phyloP scores from a whole-genome alignment of 2,888 invertebrate species.

The Acanthosoma haemorrhoidale region DNA sequence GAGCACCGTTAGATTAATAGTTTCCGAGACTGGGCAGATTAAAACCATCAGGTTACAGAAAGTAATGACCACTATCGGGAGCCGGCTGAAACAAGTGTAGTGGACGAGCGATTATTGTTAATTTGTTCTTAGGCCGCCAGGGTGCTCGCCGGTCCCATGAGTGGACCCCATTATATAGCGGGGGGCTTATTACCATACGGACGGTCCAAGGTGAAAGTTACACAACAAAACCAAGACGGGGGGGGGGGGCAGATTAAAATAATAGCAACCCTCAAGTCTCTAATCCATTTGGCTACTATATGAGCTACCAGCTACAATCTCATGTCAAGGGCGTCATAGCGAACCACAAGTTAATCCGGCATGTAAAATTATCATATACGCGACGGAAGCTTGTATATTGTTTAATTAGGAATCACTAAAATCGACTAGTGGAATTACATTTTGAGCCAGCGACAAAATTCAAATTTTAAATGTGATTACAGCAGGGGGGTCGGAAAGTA shows the following conservation, averaged over 20 bases:
- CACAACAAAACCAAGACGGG: background rate
- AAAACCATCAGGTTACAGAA: background rate
- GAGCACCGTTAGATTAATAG: background rate
- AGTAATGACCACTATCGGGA: background rate
- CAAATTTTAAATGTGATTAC: too few relatives aligned
- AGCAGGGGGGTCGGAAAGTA: too few relatives aligned
- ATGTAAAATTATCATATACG: background rate
- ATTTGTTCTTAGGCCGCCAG: background rate
- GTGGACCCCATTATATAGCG: background rate
- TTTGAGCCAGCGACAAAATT: too few relatives aligned
- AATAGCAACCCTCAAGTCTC: background rate
- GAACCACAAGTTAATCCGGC: background rate
- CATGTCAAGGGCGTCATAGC: background rate
- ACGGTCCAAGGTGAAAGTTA: background rate
- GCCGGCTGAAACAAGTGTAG: background rate
- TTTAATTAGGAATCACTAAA: background rate
- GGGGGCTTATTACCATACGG: background rate
- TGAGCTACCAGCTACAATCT: background rate
- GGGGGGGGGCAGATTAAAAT: background rate
- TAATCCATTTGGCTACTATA: constrained; percentile 7
- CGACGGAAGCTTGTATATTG: background rate
- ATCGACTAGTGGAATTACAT: too few relatives aligned
- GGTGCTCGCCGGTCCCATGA: background rate
- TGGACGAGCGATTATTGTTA: background rate
- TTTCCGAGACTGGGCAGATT: background rate